Conservation (phyloP, 2,888 invertebrate species). For the Willowsia nigromaculata region DNA sequence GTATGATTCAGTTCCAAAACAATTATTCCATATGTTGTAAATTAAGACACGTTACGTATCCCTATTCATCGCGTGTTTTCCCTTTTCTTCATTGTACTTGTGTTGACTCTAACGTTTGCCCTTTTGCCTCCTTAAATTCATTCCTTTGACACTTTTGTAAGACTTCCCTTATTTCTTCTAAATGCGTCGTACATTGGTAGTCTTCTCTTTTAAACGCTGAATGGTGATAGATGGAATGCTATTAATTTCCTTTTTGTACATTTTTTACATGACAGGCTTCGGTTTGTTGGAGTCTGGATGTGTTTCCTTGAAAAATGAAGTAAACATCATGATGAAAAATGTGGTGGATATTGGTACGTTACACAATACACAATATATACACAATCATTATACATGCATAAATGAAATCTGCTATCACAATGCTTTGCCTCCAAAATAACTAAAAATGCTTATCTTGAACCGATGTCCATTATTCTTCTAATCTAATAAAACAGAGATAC, state of each 20-base stretch:
- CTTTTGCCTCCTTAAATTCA: neutral
- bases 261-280: slow-evolving; percentile 85
- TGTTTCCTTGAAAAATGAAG: slow-evolving; percentile 95
- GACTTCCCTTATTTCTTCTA: neutral
- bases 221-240: slow-evolving; percentile 36
- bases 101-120: neutral
- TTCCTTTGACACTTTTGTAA: neutral
- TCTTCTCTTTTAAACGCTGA: neutral
- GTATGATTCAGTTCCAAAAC: neutral
- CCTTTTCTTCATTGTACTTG: neutral
- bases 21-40: neutral
- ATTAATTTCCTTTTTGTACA: slow-evolving; percentile 59
- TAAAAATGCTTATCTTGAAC: too few relatives aligned
- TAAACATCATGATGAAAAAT: slow-evolving; percentile 99
- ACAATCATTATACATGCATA: too few relatives aligned
- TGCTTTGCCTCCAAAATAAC: too few relatives aligned
- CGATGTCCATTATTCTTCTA: too few relatives aligned
- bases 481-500: too few relatives aligned
- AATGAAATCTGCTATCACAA: too few relatives aligned
- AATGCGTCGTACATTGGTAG: neutral
- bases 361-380: neutral
- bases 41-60: neutral
- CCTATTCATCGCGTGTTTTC: too few relatives aligned
- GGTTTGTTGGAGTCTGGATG: slow-evolving; percentile 96
- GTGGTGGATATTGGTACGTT: slow-evolving; percentile 89